Evolutionary conservation across 37 sponge, comb jelly and placozoan species (phyloP), one percentile per base, ranked within the genome.

Genomic region (Aplysina aerophoba): DNA sequence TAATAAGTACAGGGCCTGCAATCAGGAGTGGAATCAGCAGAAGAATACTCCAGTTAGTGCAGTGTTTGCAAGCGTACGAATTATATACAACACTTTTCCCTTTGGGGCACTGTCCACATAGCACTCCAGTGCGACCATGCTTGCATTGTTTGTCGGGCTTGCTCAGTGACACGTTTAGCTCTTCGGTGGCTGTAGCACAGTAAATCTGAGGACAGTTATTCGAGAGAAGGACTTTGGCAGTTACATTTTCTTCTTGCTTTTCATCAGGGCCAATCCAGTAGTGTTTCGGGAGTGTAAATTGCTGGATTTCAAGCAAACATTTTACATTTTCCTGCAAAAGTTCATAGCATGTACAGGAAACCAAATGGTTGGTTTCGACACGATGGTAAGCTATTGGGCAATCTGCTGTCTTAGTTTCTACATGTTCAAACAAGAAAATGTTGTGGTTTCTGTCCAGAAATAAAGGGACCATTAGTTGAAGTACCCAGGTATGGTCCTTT

Each of bases 61-160:
- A 89, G 16, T 20, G 0, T 0, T 44, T 4, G 57, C 89, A 89
- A 20, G 22, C 22, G 21, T 36, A 38, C 15, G 85, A 85, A 13
- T 85, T 81, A 58, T 85, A 21, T 2, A 71, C 74, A 25, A 39
- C 55, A 38, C 89, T 85, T 38, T 41, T 55, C 80, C 79, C 74
- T 13, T 19, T 4, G 22, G 33, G 59, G 67, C 89, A 89, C 4
- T 44, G 38, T 1, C 89, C 85, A 85, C 89, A 89, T 20, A 89
- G 82, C 22, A 89, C 33, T 38, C 89, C 89, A 28, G 82, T 54
- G 1, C 79, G 68, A 56, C 61, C 53, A 39, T 85, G 37, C 8
- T 5, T 33, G 77, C 89, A 89, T 37, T 89, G 89, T 55, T 30
- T 56, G 57, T 77, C 68, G 38, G 83, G 30, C 36, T 83, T 59